Evolutionary conservation across 1,140 invertebrate species (phyloP).

Genomic region (Melitaea cinxia): DNA sequence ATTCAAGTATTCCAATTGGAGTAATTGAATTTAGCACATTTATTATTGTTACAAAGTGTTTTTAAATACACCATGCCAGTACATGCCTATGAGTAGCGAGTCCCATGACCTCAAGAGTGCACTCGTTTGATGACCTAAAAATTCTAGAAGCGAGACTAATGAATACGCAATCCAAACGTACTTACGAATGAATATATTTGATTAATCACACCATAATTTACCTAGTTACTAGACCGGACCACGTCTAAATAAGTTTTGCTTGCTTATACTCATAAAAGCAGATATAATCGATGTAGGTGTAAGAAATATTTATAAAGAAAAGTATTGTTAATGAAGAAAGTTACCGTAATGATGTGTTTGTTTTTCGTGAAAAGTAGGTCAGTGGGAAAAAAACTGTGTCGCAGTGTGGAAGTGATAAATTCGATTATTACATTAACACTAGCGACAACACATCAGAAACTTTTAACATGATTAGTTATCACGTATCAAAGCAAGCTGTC

Average conservation of each 20-base stretch:
- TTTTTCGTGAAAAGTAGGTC: slow-evolving; percentile 12
- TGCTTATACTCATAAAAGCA: too few species aligned
- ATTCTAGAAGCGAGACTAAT: not conserved
- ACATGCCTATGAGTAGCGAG: not conserved
- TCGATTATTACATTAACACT: slow-evolving; percentile 47
- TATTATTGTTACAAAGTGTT: too few species aligned
- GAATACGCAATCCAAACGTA: not conserved
- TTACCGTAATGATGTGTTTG: slow-evolving; percentile 5
- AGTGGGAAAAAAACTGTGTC: slow-evolving; percentile 11
- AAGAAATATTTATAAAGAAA: too few species aligned
- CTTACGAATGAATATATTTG: too few species aligned
- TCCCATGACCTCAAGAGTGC: too few species aligned
- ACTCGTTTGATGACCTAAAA: not conserved
- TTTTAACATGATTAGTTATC: slow-evolving; percentile 42
- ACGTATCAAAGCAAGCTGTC: slow-evolving; percentile 12
- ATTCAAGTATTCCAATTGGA: too few species aligned
- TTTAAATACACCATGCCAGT: too few species aligned
- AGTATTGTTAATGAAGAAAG: not conserved
- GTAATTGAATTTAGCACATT: too few species aligned
- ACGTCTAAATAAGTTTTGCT: too few species aligned
- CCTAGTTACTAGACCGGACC: too few species aligned
- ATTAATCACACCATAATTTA: too few species aligned
- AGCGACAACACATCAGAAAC: slow-evolving; percentile 28
- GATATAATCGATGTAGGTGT: too few species aligned
- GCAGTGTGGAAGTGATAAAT: slow-evolving; percentile 30